These are phyloP conservation scores for Psococerastis gibbosa DNA, from an alignment of 2,888 invertebrate genomes.

Conservation along the genomic window DNA sequence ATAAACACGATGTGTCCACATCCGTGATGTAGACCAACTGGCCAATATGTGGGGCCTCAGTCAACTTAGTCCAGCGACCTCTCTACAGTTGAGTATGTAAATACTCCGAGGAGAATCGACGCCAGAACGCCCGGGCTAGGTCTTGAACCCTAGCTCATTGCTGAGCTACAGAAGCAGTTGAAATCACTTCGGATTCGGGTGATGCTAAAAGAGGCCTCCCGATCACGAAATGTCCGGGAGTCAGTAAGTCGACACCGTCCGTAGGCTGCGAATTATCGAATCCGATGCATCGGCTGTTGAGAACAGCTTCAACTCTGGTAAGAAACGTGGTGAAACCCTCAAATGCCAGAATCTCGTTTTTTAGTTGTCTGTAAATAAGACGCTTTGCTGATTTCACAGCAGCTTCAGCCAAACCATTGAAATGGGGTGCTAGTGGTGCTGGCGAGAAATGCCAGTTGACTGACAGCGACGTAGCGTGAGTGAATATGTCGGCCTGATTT, in stretches of 20 bases:
- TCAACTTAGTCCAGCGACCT: neutral
- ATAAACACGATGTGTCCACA: neutral
- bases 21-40: neutral
- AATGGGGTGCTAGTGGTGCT: conserved; percentile 3
- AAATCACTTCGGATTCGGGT: neutral
- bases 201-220: neutral
- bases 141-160: neutral
- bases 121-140: neutral
- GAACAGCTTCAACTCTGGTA: neutral
- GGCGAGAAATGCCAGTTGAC: neutral
- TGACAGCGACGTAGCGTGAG: neutral
- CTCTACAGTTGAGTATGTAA: neutral
- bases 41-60: neutral
- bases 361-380: neutral
- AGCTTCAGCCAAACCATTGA: conserved; percentile 3
- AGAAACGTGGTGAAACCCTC: neutral
- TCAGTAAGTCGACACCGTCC: neutral
- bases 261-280: neutral
- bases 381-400: neutral
- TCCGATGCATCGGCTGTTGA: neutral
- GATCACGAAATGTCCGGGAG: neutral
- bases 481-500: neutral
- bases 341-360: neutral
- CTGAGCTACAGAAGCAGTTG: neutral
- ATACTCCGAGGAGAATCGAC: neutral